Evolutionary conservation across 2,888 invertebrate species (phyloP).

Genomic region (Spisula solida): DNA sequence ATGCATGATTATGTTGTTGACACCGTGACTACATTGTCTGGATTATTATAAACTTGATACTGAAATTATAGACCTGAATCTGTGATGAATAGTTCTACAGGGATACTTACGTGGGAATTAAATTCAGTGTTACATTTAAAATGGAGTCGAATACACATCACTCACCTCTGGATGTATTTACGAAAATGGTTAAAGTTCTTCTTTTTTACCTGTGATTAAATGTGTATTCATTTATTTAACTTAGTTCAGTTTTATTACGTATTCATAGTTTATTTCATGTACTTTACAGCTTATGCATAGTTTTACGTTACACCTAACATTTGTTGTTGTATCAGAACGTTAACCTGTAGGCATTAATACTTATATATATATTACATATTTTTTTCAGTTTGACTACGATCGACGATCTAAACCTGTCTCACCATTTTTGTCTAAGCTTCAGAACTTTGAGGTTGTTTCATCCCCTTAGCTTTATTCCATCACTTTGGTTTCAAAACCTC

Average conservation of each 20-base stretch:
- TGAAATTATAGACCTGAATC: neutral
- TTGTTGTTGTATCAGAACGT: neutral
- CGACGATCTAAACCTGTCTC: conserved; percentile 69
- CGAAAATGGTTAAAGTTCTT: neutral
- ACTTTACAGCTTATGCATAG: no score
- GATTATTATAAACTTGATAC: neutral
- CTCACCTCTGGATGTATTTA: neutral
- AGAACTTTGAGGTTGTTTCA: conserved; percentile 76
- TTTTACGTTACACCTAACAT: neutral
- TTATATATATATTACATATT: conserved; percentile 30
- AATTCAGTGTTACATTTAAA: neutral
- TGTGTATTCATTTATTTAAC: neutral
- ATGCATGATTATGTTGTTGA: neutral
- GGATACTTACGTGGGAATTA: neutral
- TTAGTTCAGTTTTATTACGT: neutral
- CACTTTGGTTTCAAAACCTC: conserved; percentile 31
- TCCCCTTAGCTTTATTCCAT: conserved; percentile 22
- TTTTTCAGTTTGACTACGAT: conserved; percentile 66
- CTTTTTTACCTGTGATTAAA: neutral
- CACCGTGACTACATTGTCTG: neutral
- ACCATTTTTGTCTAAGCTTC: conserved; percentile 75
- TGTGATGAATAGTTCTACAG: neutral
- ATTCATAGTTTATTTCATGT: no score
- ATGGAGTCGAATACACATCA: neutral
- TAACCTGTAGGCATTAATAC: neutral